Evolutionary conservation across 2,113 vertebrate genomes (phyloP).

Genomic region (Pandion haliaetus): DNA sequence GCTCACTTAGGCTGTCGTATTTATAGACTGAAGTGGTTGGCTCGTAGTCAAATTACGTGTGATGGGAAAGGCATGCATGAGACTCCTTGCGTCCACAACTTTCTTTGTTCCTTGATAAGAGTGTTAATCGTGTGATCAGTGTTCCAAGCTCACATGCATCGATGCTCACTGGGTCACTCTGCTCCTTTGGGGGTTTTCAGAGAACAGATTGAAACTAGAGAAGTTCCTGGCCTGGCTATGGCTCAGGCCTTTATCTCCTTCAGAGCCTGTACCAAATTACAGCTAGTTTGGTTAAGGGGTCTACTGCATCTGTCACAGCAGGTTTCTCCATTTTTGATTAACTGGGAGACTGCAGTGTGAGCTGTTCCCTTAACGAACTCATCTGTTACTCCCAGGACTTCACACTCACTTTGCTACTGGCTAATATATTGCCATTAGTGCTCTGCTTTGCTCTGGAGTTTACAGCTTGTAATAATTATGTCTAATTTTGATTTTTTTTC

Average conservation of each 20-base stretch:
- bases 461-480: slow-evolving; percentile 70
- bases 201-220: no score
- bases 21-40: not conserved
- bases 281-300: not conserved
- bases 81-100: not conserved
- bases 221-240: not conserved
- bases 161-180: not conserved
- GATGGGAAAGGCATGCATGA: not conserved
- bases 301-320: not conserved
- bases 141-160: not conserved
- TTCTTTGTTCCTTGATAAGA: not conserved
- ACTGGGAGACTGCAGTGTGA: slow-evolving; percentile 51
- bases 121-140: no score
- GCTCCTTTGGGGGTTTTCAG: not conserved
- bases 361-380: slow-evolving; percentile 68
- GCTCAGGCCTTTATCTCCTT: not conserved
- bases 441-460: slow-evolving; percentile 60
- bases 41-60: not conserved
- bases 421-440: slow-evolving; percentile 72
- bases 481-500: slow-evolving; percentile 61
- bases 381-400: slow-evolving; percentile 42
- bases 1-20: no score
- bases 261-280: not conserved
- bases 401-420: slow-evolving; percentile 39
- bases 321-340: slow-evolving; percentile 54